Evolutionary conservation across 1,140 invertebrate genomes (phyloP).

Genomic region (Nymphalis io): DNA sequence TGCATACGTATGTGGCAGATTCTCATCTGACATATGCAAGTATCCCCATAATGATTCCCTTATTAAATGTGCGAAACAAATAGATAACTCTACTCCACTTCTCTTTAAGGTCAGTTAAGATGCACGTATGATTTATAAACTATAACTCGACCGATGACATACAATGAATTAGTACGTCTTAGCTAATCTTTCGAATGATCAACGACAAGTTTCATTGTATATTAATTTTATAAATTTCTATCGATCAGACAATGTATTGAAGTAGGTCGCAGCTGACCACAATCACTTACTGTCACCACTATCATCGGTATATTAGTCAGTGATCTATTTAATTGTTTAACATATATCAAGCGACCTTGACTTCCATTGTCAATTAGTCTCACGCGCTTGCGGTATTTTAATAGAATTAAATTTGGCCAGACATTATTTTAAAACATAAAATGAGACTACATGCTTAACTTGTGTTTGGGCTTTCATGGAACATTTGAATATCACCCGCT

Average conservation of each 20-base stretch:
- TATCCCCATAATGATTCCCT: too few relatives aligned
- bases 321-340: not conserved
- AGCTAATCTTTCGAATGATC: not conserved
- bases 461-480: too few relatives aligned
- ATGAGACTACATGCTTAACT: too few relatives aligned
- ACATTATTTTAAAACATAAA: not conserved
- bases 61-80: too few relatives aligned
- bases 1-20: too few relatives aligned
- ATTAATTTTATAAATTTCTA: not conserved
- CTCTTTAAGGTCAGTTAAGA: too few relatives aligned
- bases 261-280: slow-evolving; percentile 11
- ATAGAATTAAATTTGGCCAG: not conserved
- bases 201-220: not conserved
- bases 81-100: too few relatives aligned
- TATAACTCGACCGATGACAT: not conserved
- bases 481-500: too few relatives aligned
- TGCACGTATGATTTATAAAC: too few relatives aligned
- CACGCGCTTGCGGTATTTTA: not conserved
- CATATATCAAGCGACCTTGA: not conserved
- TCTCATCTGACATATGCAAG: too few relatives aligned
- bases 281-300: slow-evolving; percentile 11
- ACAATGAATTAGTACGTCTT: not conserved
- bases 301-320: slow-evolving; percentile 9
- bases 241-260: not conserved
- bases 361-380: not conserved